phyloP scores from a whole-genome alignment of 2,797 vertebrate genomes.

The Poecilia wingei region DNA sequence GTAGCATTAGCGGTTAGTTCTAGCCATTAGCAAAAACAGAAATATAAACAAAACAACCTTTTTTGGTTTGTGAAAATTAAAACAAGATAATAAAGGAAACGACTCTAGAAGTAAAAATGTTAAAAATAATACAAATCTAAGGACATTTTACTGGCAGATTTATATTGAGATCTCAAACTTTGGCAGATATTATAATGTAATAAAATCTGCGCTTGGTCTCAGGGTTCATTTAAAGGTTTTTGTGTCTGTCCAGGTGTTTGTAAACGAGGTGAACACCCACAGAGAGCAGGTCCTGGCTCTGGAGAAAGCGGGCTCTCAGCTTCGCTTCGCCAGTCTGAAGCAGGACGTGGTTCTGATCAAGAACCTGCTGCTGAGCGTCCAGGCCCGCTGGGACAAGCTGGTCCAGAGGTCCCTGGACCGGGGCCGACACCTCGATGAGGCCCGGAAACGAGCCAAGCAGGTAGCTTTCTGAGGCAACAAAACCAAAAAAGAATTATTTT shows the following conservation, averaged over 20 bases:
- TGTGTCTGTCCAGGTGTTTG: constrained; percentile 86
- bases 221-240: fast-evolving
- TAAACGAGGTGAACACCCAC: constrained; percentile 97
- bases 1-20: neutral
- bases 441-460: constrained; percentile 97
- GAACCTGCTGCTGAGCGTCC: constrained; percentile 96
- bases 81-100: neutral
- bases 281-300: constrained; percentile 94
- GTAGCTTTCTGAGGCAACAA: constrained; percentile 38
- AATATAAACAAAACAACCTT: neutral
- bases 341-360: constrained; percentile 98
- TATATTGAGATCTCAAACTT: neutral
- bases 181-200: neutral
- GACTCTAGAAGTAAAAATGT: neutral
- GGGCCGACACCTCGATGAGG: constrained; percentile 93
- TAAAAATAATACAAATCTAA: neutral
- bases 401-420: constrained; percentile 96
- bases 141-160: neutral
- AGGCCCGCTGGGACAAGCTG: constrained; percentile 98
- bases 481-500: neutral
- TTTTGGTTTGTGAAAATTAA: neutral
- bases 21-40: neutral
- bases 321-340: constrained; percentile 97
- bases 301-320: constrained; percentile 95
- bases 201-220: neutral